Evolutionary conservation across 1,140 invertebrate genomes (phyloP).

Genomic region (Hirudo medicinalis): DNA sequence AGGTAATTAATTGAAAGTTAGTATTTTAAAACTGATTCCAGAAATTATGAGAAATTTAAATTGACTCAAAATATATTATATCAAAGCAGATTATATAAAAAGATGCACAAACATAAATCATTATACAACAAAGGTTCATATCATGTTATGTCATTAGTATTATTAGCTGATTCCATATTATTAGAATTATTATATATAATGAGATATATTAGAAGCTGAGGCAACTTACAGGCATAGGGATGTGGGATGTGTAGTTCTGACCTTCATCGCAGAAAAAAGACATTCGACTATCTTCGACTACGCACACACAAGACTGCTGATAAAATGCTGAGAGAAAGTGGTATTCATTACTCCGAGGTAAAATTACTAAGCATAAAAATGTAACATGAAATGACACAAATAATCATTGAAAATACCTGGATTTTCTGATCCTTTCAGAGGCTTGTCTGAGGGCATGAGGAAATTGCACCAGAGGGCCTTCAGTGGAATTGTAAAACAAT

Average conservation of each 20-base stretch:
- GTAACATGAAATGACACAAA: background rate
- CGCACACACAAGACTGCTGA: constrained; percentile 49
- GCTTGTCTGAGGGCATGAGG: constrained; percentile 26
- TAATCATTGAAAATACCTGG: background rate
- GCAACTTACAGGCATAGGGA: constrained; percentile 66
- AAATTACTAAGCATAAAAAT: constrained; percentile 30
- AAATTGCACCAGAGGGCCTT: constrained; percentile 65
- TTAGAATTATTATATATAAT: no score
- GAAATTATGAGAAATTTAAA: no score
- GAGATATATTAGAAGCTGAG: no score
- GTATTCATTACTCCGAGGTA: constrained; percentile 29
- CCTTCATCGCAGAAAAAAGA: constrained; percentile 64
- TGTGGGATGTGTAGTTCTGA: constrained; percentile 62
- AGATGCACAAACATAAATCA: no score
- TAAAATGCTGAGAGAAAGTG: constrained; percentile 24
- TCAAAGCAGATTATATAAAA: no score
- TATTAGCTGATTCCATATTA: no score
- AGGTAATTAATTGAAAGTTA: no score
- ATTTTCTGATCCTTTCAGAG: background rate
- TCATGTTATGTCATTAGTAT: no score
- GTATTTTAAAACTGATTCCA: no score
- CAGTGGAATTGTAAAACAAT: constrained; percentile 28
- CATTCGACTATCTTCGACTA: constrained; percentile 61
- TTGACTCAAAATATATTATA: no score
- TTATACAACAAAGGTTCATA: no score